Conservation (phyloP, 2,113 vertebrate genomes). For the Tetrao urogallus region DNA sequence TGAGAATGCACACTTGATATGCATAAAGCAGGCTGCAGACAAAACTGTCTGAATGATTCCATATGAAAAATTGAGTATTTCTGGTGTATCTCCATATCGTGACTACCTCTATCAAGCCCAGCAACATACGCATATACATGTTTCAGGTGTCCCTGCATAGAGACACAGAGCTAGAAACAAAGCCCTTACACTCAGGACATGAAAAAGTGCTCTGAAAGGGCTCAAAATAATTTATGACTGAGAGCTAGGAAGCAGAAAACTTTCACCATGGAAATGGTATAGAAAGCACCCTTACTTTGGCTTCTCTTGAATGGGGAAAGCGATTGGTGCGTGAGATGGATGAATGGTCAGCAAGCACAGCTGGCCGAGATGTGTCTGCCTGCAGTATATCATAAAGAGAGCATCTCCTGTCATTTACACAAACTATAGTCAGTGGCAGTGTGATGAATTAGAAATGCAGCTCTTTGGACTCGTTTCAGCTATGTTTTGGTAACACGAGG, state of each 20-base stretch:
- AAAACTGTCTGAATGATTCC: background rate
- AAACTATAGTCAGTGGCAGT: background rate
- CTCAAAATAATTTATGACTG: background rate
- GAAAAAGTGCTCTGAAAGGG: background rate
- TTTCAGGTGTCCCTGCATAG: background rate
- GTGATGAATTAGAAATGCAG: background rate
- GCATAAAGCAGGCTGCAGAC: background rate
- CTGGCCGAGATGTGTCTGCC: background rate
- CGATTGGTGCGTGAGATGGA: background rate
- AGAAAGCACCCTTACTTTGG: background rate
- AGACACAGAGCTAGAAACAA: background rate
- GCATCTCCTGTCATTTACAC: background rate
- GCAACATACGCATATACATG: background rate
- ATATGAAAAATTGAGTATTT: background rate
- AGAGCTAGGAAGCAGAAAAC: background rate
- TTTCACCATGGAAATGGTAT: background rate
- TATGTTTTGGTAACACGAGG: conserved; percentile 19
- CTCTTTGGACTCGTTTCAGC: background rate
- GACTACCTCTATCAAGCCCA: background rate
- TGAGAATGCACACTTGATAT: background rate
- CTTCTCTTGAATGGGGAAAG: background rate
- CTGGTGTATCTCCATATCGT: background rate
- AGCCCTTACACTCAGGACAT: background rate
- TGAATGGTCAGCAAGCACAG: background rate
- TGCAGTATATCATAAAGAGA: background rate